Conservation (phyloP, 2,113 vertebrate genomes). For the Brachirus orientalis region DNA sequence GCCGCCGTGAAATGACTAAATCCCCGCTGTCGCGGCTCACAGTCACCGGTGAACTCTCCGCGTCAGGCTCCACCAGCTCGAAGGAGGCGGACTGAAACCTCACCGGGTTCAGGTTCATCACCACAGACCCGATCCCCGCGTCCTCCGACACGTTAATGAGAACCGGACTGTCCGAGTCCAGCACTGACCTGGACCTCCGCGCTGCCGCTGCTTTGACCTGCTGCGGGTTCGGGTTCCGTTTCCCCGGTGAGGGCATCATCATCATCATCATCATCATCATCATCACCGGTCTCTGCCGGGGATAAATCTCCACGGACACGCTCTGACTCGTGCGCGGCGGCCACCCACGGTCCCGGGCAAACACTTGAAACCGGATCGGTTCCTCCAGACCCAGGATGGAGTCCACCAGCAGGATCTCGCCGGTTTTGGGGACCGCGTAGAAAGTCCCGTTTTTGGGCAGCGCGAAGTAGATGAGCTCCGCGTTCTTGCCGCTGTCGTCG, state of each 20-base stretch:
- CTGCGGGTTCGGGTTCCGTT: conserved; percentile 4
- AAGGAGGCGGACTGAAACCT: conserved; percentile 80
- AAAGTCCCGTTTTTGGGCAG: conserved; percentile 85
- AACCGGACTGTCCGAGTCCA: conserved; percentile 72
- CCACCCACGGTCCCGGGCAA: conserved; percentile 86
- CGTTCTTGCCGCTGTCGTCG: conserved; percentile 86
- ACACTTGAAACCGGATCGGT: conserved; percentile 83
- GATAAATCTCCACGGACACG: conserved; percentile 81
- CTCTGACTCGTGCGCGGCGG: conserved; percentile 83
- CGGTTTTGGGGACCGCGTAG: conserved; percentile 89
- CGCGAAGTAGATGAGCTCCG: conserved; percentile 86
- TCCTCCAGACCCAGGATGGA: conserved; percentile 85
- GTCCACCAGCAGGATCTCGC: conserved; percentile 86
- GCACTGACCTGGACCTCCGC: conserved; percentile 74
- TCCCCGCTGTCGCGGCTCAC: conserved; percentile 85
- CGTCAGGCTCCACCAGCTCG: conserved; percentile 83
- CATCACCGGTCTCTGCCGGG: conserved; percentile 75
- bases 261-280: no score
- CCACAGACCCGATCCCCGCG: conserved; percentile 81
- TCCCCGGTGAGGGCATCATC: no score
- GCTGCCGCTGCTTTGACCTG: conserved; percentile 6
- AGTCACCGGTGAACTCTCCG: conserved; percentile 81
- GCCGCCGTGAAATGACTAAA: conserved; percentile 80
- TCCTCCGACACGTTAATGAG: conserved; percentile 86
- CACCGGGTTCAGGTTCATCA: conserved; percentile 82